phyloP scores from a whole-genome alignment of 2,797 vertebrate genomes.

The Oophaga sylvatica region DNA sequence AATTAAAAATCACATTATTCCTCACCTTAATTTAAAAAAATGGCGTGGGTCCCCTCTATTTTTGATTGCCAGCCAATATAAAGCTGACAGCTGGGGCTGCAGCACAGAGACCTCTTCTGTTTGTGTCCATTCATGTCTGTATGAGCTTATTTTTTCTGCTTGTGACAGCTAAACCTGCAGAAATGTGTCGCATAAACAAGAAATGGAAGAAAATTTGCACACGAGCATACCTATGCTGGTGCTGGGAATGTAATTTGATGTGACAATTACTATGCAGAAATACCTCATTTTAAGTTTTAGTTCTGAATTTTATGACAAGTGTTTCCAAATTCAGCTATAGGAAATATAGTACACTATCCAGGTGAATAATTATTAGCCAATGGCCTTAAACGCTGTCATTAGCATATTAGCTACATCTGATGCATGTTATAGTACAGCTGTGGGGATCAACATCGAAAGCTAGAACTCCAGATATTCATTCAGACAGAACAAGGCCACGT shows the following conservation, averaged over 20 bases:
- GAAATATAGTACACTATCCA: neutral
- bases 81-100: no score
- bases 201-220: neutral
- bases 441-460: constrained; percentile 8
- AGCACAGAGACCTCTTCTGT: no score
- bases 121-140: no score
- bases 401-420: constrained; percentile 43
- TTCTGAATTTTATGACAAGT: neutral
- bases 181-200: neutral
- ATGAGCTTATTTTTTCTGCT: no score
- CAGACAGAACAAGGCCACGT: constrained; percentile 57
- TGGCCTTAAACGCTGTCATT: constrained; percentile 23
- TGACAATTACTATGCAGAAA: neutral
- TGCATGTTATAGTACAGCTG: constrained; percentile 18
- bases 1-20: no score
- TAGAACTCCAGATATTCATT: constrained; percentile 22
- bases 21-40: no score
- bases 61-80: no score
- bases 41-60: no score
- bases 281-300: neutral
- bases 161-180: no score
- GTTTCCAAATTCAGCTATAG: neutral
- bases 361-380: constrained; percentile 37
- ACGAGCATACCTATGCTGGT: neutral
- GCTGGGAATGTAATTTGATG: neutral